Percentiles rank a stretch among this genome's conserved stretches.
Conservation (phyloP, 2,797 vertebrate species). For the Microctenopoma steveboyesi region DNA sequence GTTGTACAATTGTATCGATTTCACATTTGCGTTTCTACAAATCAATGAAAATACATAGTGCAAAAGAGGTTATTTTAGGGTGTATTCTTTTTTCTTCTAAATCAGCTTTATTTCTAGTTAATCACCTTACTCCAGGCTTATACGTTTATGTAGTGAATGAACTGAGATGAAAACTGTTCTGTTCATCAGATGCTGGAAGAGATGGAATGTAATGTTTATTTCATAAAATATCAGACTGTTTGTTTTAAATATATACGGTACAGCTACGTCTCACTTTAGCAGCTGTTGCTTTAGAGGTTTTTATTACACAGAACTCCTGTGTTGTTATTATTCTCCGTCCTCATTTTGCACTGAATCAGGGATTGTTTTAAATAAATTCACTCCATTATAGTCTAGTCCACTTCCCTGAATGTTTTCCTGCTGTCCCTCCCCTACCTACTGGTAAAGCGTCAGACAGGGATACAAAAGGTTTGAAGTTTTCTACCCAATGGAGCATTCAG, state of each 20-base stretch:
- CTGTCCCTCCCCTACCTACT: too few species aligned
- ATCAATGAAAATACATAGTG: not conserved
- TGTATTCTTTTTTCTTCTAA: not conserved
- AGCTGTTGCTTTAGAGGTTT: conserved; percentile 45
- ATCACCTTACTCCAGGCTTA: not conserved
- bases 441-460: too few species aligned
- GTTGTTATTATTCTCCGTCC: conserved; percentile 19
- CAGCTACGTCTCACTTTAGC: conserved; percentile 34
- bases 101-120: not conserved
- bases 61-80: not conserved
- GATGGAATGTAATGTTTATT: conserved; percentile 48
- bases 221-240: conserved; percentile 53
- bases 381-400: not conserved
- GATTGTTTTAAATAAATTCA: not conserved
- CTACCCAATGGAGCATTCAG: not conserved
- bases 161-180: conserved; percentile 41
- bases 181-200: conserved; percentile 36
- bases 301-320: conserved; percentile 23
- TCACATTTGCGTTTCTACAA: not conserved
- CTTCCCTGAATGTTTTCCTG: too few species aligned
- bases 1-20: not conserved
- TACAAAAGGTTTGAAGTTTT: too few species aligned
- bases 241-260: conserved; percentile 25
- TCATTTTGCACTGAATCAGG: not conserved
- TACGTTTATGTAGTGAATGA: conserved; percentile 11